phyloP scores from a whole-genome alignment of 2,888 invertebrate species.

The Lasioglossum morio region DNA sequence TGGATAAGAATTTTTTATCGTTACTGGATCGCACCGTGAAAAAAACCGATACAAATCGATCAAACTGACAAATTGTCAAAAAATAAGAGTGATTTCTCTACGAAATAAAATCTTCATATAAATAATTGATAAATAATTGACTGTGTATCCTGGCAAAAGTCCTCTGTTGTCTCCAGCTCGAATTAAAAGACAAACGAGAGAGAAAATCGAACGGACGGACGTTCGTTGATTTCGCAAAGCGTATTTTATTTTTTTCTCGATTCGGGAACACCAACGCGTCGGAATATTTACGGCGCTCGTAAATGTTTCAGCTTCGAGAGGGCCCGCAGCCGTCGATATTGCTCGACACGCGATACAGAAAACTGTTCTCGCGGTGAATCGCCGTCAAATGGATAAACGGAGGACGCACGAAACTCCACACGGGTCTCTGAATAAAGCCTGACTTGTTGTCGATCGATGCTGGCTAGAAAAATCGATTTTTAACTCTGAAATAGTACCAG shows the following conservation, averaged over 20 bases:
- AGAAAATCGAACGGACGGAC: not conserved
- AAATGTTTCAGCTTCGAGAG: not conserved
- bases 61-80: too few relatives aligned
- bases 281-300: not conserved
- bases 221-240: too few relatives aligned
- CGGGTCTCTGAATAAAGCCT: not conserved
- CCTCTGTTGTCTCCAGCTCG: not conserved
- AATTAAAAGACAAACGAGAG: conserved; percentile 14
- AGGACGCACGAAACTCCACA: not conserved
- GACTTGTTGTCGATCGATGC: not conserved
- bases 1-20: too few relatives aligned
- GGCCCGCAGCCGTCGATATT: not conserved
- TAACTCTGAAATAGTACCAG: too few relatives aligned
- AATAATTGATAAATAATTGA: too few relatives aligned
- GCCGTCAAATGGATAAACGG: not conserved
- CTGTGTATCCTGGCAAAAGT: too few relatives aligned
- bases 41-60: too few relatives aligned
- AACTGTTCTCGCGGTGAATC: not conserved
- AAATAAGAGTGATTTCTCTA: too few relatives aligned
- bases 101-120: too few relatives aligned
- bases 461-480: not conserved
- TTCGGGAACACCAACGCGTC: not conserved
- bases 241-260: not conserved
- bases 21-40: too few relatives aligned
- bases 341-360: not conserved